These are phyloP conservation scores for Sussaba pulchella DNA, from an alignment of 2,888 invertebrate genomes.

Conservation along the genomic window DNA sequence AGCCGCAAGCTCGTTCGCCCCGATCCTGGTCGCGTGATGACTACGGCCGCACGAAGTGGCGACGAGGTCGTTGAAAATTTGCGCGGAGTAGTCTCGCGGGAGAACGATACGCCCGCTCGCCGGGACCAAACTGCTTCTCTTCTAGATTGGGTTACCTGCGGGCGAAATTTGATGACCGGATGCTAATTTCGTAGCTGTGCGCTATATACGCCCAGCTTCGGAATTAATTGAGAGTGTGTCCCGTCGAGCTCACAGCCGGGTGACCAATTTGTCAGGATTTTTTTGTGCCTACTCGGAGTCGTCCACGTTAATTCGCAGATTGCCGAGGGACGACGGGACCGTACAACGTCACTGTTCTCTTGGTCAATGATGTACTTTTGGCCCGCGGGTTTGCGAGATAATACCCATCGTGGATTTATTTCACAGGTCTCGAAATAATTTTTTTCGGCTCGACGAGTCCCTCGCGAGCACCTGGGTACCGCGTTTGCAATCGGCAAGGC, in stretches of 20 bases:
- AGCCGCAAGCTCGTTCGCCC: constrained; percentile 25
- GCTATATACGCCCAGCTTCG: constrained; percentile 46
- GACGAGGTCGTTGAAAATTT: constrained; percentile 55
- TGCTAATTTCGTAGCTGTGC: constrained; percentile 67
- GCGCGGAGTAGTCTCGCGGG: constrained; percentile 47
- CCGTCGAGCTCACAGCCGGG: constrained; percentile 56
- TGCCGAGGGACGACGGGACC: constrained; percentile 54
- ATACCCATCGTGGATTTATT: constrained; percentile 33
- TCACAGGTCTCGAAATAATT: constrained; percentile 44
- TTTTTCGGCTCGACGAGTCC: too few relatives aligned
- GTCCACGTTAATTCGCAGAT: constrained; percentile 63
- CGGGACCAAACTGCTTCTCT: constrained; percentile 32
- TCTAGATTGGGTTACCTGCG: constrained; percentile 66
- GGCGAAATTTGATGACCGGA: constrained; percentile 71
- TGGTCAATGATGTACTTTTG: too few relatives aligned
- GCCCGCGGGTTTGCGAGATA: too few relatives aligned
- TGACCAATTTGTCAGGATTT: constrained; percentile 74
- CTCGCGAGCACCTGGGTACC: too few relatives aligned
- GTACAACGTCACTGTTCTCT: background rate
- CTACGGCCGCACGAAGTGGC: constrained; percentile 29
- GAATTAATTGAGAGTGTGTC: constrained; percentile 73
- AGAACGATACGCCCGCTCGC: constrained; percentile 37
- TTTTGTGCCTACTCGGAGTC: constrained; percentile 59
- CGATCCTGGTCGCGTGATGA: constrained; percentile 61
- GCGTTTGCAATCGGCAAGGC: too few relatives aligned